Evolutionary conservation across 2,888 invertebrate species (phyloP), one percentile per base, ranked within the genome.

Genomic region (Nycteola revayana): DNA sequence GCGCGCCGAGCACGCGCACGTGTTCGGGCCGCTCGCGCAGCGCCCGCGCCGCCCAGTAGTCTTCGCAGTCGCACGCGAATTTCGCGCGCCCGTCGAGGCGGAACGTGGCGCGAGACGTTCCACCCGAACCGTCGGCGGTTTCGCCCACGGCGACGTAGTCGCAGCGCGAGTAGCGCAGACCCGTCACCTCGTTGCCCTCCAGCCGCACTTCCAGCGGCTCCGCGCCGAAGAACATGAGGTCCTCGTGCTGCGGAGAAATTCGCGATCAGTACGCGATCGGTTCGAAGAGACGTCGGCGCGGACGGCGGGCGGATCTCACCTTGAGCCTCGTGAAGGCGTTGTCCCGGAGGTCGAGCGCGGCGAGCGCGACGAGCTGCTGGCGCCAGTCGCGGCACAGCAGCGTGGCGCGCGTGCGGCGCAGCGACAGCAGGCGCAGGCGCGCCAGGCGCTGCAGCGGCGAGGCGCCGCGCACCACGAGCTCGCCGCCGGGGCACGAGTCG

Each of bases 401-500:
- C 3, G 17, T 32, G 3, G 36, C 23, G 20, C 34, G 28, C 1
- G 56, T 54, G 9, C 20, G 27, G 3, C 23, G 32, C 10, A 56
- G 26, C 0, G 9, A 0, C 7, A 56, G 41, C 2, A 7, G 1
- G 2, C 2, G 17, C 23, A 56, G 25, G 4, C 2, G 1, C 0
- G 6, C 11, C 17, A 56, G 28, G 1, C 8, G 2, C 20, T 26
- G 5, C 7, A 56, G 28, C 1, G 14, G 10, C 10, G 56, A 58
- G 2, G 18, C 5, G n/a, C 37, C 30, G 48, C 49, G 38, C 35
- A 45, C 46, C 14, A 48, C 28, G 30, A 38, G 44, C 28, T 42
- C 30, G 22, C 24, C 31, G 17, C 30, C 49, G 31, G 51, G 3
- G 45, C 71, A 69, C 10, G 65, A 49, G 43, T 62, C 56, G 7